Evolutionary conservation across 2,113 vertebrate genomes (phyloP), one percentile per base, ranked within the genome.

Genomic region (Brachyhypopomus gauderio): DNA sequence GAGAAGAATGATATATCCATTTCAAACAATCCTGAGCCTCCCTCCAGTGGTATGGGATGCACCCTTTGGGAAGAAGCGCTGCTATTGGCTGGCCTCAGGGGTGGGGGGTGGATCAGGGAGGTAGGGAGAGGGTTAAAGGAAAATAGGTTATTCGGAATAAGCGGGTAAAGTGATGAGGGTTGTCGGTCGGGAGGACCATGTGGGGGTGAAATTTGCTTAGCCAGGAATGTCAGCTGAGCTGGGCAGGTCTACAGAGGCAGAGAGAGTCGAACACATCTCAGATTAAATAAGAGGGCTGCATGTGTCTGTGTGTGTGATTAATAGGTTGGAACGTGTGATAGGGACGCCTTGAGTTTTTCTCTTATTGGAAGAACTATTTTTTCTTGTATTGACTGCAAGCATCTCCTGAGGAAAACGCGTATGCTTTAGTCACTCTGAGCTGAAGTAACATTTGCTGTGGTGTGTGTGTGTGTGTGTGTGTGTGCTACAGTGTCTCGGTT

Each of bases 401-500:
- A 63, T 5, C 62, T 17, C 25, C 12, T 64, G n/a, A 30, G 25
- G 3, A 30, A 16, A 14, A 30, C 16, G 14, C 25, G 17, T 30
- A 64, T 25, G 22, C 60, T 20, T 75, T 23, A 62, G 16, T 3
- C 36, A 23, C 1, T 25, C 22, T 34, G 17, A 5, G 7, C 12
- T n/a, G 25, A 64, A 60, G 41, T 22, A 62, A 59, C 38, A 6
- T 3, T 3, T 5, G 23, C 19, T 27, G 2, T 34, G 12, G 20
- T 4, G 9, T 77, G 11, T 70, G 20, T 1, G 9, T 77, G 11
- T 70, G 23, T 73, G 25, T 72, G 55, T 83, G 38, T 58, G 22
- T 73, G 11, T 45, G 20, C 20, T 41, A 0, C 93, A 98, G 97
- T 95, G 75, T 96, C 96, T 0, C 92, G 96, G 2, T 96, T 97